Conservation (phyloP, 2,113 vertebrate species). For the Psilopsiagon aymara region DNA sequence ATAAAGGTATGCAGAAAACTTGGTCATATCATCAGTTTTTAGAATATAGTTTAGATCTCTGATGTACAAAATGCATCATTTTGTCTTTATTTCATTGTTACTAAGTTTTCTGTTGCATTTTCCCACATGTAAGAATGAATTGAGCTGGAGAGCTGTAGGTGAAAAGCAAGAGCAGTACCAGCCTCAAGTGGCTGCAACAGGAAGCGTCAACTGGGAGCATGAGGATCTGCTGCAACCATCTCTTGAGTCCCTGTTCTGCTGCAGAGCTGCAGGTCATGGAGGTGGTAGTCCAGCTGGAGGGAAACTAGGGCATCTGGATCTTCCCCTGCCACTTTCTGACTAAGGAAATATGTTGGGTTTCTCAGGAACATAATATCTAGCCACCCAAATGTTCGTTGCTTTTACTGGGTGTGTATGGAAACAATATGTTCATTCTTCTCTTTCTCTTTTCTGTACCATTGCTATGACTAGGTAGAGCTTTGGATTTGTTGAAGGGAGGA, state of each 20-base stretch:
- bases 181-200: background rate
- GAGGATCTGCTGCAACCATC: rapidly evolving
- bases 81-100: background rate
- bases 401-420: background rate
- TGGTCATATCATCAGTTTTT: background rate
- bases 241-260: background rate
- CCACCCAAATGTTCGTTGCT: background rate
- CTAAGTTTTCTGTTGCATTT: background rate
- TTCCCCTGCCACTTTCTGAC: rapidly evolving
- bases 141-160: background rate
- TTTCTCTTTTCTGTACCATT: background rate
- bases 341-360: background rate
- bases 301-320: background rate
- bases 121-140: background rate
- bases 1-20: background rate
- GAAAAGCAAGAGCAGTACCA: background rate
- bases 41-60: background rate
- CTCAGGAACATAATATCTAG: background rate
- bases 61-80: background rate
- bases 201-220: background rate
- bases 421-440: background rate
- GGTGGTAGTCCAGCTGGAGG: background rate
- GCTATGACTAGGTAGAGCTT: background rate
- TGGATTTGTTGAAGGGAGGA: background rate
- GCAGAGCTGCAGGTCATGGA: background rate